Base-by-base conservation (phyloP, 92 coral and sea anemone genomes). In the Zoanthus solanderi region DNA sequence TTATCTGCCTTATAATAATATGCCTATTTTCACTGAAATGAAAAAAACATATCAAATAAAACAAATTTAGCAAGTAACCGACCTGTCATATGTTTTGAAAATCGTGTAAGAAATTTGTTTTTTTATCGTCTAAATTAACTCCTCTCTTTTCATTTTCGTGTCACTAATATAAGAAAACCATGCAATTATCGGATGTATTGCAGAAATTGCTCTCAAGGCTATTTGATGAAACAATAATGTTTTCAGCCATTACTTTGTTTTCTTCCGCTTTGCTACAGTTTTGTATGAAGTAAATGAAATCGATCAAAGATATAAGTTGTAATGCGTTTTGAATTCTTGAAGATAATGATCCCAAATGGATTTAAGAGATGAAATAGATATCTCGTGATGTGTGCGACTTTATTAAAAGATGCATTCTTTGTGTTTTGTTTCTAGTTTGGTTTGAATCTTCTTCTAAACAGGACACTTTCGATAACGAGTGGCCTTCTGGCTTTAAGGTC, bases 301-400 rank as follows among this genome's bases (percentile, higher is more conserved):
- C 31, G 46, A 69, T 69, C 46, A 32, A 31, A 31, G 75, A 69
- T 69, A 30, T 30, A 50, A 30, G 17, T 23, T 14, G 5, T 69
- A 69, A 69, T 30, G 45, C 75, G 75, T 69, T 69, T 34, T 69
- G 75, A 69, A 69, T 31, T 23, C 31, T 69, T 34, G 17, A 69
- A 69, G 75, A 69, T 69, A 69, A 69, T 69, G 45, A 69, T 15
- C 16, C 42, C 46, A 69, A 69, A 69, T 69, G 46, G 45, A 69
- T 46, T 69, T 69, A 69, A 23, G 75, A 69, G 75, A 69, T 69
- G 75, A 69, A 69, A 69, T 9, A 69, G 75, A 69, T 69, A 69
- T 69, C 75, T 69, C 45, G 34, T 30, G 16, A n/a, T 69, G 46
- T 69, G 30, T 31, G 75, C n/a, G 17, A 69, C 75, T 31, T 69